Base-by-base conservation (phyloP, 35 echinoderm and acorn worm genomes). In the Lytechinus variegatus region DNA sequence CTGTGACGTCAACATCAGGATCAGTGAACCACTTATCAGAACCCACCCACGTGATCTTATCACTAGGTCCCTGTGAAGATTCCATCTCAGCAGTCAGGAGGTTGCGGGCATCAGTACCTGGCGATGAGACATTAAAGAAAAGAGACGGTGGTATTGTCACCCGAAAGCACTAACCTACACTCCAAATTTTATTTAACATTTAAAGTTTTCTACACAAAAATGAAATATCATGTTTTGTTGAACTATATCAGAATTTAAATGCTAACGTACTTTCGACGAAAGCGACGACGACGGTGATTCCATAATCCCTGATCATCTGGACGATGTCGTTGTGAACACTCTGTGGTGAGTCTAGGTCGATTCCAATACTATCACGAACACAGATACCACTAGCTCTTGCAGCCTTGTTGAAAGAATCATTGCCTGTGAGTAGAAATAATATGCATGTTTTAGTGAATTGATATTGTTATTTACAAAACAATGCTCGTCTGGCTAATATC, bases 11-110 rank as follows among this genome's bases (percentile, higher is more conserved):
- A 28, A 93, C 92, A 54, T 93, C 92, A 9, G 92, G 92, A 54
- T 93, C 92, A 93, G 92, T 93, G n/a, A 93, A 93, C 92, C 92
- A 93, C 24, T 93, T 93, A 54, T 93, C 92, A 13, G 92, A 93
- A 10, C 92, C 92, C 3, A 93, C n/a, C 92, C 92, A 93, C 8
- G 92, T 93, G 92, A 93, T 93, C 92, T 93, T 93, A 54, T 93
- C 92, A 52, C 11, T 8, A n/a, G 92, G 92, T 54, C 92, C 92
- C 88, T 44, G 29, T 13, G 52, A 55, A 12, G 54, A 27, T 27
- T 33, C 27, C 92, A 27, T 93, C 53, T 93, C 92, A 44, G 92
- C 92, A 5, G 92, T 93, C 14, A 93, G 54, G 92, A 93, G 92
- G 52, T 33, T 21, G 53, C 92, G 92, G 13, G 92, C 92, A 57